Percentiles rank a stretch among this genome's conserved stretches.
These are phyloP conservation scores for Priocnemis perturbator DNA, from an alignment of 2,888 invertebrate genomes.

Conservation along the genomic window DNA sequence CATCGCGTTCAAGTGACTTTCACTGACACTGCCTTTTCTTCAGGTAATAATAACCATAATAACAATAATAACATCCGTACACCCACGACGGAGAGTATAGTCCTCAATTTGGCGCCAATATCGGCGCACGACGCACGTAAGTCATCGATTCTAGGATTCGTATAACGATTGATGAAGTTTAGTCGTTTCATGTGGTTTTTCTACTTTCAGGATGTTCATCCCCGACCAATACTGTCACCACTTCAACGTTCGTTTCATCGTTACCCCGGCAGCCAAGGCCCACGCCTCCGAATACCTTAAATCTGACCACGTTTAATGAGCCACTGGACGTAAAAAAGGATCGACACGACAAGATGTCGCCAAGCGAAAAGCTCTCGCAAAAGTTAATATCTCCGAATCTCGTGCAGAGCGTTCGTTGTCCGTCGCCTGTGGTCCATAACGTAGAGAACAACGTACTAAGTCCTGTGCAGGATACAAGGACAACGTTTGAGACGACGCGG, in stretches of 20 bases:
- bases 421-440: slow-evolving; percentile 72
- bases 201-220: slow-evolving; percentile 60
- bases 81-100: slow-evolving; percentile 76
- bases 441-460: slow-evolving; percentile 71
- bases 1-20: not conserved
- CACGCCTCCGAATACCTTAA: slow-evolving; percentile 89
- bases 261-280: slow-evolving; percentile 81
- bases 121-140: slow-evolving; percentile 69
- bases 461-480: slow-evolving; percentile 57
- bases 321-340: slow-evolving; percentile 67
- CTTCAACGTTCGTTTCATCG: slow-evolving; percentile 78
- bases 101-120: slow-evolving; percentile 85
- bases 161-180: not conserved
- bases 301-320: slow-evolving; percentile 78
- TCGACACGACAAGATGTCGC: slow-evolving; percentile 54
- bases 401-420: slow-evolving; percentile 71
- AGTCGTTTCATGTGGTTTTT: slow-evolving; percentile 4
- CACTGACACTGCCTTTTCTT: not conserved
- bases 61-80: slow-evolving; percentile 67
- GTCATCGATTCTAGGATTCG: slow-evolving; percentile 12
- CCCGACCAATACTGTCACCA: slow-evolving; percentile 74
- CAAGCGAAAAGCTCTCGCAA: slow-evolving; percentile 68
- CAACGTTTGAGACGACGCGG: slow-evolving; percentile 46
- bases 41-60: slow-evolving; percentile 66
- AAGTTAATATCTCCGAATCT: slow-evolving; percentile 71